Evolutionary conservation across 1,140 invertebrate genomes (phyloP).

Genomic region (Diachasmimorpha longicaudata): DNA sequence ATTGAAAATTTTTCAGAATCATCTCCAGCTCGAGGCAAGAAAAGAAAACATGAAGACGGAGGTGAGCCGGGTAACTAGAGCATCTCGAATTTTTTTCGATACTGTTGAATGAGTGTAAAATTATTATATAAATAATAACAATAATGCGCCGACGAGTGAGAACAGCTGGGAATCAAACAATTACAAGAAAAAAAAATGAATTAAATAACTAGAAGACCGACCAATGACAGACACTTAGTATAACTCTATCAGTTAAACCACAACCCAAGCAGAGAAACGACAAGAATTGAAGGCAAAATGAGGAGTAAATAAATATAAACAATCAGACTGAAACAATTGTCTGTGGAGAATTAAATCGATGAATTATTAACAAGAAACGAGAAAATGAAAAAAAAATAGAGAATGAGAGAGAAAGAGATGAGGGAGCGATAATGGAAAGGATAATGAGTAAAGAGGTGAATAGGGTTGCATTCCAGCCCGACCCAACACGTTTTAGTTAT

Average conservation of each 20-base stretch:
- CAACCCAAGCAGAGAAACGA: conserved; percentile 23
- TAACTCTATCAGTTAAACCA: conserved; percentile 53
- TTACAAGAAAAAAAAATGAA: conserved; percentile 40
- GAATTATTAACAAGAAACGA: conserved; percentile 25
- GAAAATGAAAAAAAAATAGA: conserved; percentile 34
- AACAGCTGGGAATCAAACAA: conserved; percentile 62
- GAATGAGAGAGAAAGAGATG: conserved; percentile 31
- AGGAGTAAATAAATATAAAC: conserved; percentile 13
- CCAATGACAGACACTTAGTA: conserved; percentile 58
- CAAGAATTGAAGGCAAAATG: conserved; percentile 8
- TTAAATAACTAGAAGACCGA: conserved; percentile 46
- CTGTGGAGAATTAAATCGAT: conserved; percentile 43
- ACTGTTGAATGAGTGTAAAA: conserved; percentile 59
- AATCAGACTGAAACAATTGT: conserved; percentile 37
- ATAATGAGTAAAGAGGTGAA: conserved; percentile 51
- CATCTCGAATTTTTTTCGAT: conserved; percentile 38
- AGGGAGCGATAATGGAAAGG: conserved; percentile 33
- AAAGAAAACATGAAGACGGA: conserved; percentile 74
- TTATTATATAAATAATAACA: conserved; percentile 60
- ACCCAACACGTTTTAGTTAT: conserved; percentile 62
- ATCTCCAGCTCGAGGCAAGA: conserved; percentile 70
- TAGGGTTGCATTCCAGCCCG: conserved; percentile 62
- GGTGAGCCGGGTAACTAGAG: conserved; percentile 58
- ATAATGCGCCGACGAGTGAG: conserved; percentile 58
- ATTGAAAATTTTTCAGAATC: conserved; percentile 44